These are phyloP conservation scores for Paradoxurus hermaphroditus DNA, from an alignment of 2,113 vertebrate species.

Conservation along the genomic window DNA sequence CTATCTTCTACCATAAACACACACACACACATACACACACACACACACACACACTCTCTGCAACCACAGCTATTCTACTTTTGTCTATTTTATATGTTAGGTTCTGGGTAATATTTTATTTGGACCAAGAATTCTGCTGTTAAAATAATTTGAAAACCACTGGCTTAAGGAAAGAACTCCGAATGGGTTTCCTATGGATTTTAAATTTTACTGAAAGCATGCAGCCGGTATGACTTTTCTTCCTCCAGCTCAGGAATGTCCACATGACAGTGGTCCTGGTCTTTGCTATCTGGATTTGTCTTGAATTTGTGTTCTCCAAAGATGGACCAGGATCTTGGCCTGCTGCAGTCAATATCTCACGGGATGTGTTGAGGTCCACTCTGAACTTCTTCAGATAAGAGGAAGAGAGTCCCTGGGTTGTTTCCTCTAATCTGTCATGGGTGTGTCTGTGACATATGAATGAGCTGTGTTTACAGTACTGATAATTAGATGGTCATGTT, in stretches of 20 bases:
- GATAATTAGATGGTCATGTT: constrained; percentile 58
- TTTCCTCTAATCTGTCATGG: neutral
- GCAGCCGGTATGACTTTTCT: neutral
- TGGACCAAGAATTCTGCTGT: neutral
- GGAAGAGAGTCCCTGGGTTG: neutral
- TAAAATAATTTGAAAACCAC: neutral
- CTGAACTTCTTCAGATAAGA: neutral
- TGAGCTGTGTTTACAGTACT: constrained; percentile 37
- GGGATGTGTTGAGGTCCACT: neutral
- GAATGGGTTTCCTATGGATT: neutral
- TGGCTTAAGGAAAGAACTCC: neutral
- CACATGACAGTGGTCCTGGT: neutral
- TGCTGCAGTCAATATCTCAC: neutral
- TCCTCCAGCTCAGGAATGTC: neutral
- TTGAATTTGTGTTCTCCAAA: neutral
- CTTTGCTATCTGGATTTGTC: neutral
- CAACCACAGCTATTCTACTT: neutral
- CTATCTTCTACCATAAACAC: neutral
- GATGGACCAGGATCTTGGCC: neutral
- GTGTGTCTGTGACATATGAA: neutral
- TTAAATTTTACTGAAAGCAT: neutral
- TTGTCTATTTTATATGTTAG: neutral
- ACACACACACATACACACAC: neutral
- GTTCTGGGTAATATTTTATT: constrained; percentile 39
- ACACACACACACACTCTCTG: neutral